Base-by-base conservation (phyloP, 2,888 invertebrate genomes). In the Hemaris fuciformis region DNA sequence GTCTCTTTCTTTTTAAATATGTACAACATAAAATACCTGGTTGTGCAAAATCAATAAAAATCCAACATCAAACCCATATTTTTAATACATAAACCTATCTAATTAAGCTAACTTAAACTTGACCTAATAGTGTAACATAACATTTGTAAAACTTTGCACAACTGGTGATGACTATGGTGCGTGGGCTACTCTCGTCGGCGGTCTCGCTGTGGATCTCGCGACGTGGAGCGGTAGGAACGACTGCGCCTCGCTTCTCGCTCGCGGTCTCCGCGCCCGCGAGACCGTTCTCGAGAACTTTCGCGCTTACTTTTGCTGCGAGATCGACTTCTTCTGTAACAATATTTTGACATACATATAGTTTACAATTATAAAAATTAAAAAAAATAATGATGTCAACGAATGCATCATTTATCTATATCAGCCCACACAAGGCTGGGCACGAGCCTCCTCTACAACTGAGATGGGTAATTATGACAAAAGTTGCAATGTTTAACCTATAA, bases 141-240 rank as follows among this genome's bases (percentile, higher is more conserved):
- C 45, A 45, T 22, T 45, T 45, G 48, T 27, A 27, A 27, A 18
- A 15, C 2, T 31, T 53, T 27, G 53, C 53, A 53, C 31, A 53
- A 27, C 3, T 53, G 15, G 27, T 15, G 53, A 57, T 57, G 57
- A 42, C 13, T 43, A 23, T 43, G 57, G 53, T 48, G 62, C 59
- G 41, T 46, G 18, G 61, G 62, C 71, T 84, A 90, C 66, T 91
- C 91, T 60, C 91, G 81, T 60, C 88, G 82, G 10, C 87, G 84
- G 60, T 91, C 91, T 60, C 91, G 81, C 60, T 88, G 82, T 8
- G 87, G 84, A 60, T 91, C 91, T 53, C 85, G 81, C 13, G 90
- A 91, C 3, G 80, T 65, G 8, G 91, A 90, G 53, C 90, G 87
- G 62, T 89, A 81, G 18, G 89, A 89, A 68, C 87, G 88, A 60